Conservation (phyloP, 2,797 vertebrate species). For the Strix occidentalis region DNA sequence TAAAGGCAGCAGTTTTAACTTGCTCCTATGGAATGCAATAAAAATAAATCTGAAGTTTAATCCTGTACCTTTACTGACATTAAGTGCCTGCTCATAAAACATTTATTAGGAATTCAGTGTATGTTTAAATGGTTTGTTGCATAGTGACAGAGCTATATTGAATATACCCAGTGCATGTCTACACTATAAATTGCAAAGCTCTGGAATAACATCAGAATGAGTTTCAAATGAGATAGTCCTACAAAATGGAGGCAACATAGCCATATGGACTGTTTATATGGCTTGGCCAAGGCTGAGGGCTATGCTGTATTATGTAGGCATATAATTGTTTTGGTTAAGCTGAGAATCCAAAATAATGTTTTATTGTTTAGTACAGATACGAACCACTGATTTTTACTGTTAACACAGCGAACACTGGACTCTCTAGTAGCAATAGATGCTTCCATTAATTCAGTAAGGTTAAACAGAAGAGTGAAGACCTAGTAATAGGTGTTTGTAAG, state of each 20-base stretch:
- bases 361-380: background rate
- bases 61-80: background rate
- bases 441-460: background rate
- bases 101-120: background rate
- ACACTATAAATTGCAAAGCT: background rate
- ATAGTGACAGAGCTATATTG: background rate
- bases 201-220: background rate
- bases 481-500: background rate
- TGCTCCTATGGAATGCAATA: background rate
- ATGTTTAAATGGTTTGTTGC: background rate
- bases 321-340: background rate
- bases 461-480: background rate
- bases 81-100: background rate
- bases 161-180: background rate
- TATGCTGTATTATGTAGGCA: background rate
- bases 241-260: background rate
- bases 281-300: background rate
- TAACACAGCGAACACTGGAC: background rate
- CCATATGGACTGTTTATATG: background rate
- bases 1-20: background rate
- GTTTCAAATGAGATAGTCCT: background rate
- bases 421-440: background rate
- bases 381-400: background rate
- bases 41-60: background rate
- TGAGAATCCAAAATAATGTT: background rate